These are phyloP conservation scores for Drosophila paulistorum DNA, from an alignment of 1,140 invertebrate genomes.

Conservation along the genomic window DNA sequence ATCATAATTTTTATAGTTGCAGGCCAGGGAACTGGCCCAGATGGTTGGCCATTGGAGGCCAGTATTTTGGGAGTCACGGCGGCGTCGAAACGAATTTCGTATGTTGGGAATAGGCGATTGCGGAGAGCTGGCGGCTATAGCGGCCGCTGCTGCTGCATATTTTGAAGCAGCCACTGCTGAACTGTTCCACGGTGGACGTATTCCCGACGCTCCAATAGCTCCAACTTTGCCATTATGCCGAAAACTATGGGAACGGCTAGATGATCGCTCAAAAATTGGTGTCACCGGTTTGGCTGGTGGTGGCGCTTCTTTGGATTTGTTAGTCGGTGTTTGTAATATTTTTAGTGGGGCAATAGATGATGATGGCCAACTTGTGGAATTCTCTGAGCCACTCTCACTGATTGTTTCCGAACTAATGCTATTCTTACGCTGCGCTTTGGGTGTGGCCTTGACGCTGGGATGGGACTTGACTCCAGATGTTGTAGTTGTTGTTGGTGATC, in stretches of 20 bases:
- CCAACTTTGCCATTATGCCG: constrained; percentile 51
- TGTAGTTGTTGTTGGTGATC: constrained; percentile 5
- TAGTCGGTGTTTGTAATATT: constrained; percentile 25
- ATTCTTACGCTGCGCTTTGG: constrained; percentile 82
- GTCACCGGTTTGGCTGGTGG: constrained; percentile 29
- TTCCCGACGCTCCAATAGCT: constrained; percentile 27
- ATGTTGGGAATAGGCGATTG: constrained; percentile 55
- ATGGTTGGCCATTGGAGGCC: constrained; percentile 66
- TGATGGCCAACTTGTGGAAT: constrained; percentile 80
- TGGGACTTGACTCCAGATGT: constrained; percentile 23
- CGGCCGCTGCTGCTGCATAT: constrained; percentile 57
- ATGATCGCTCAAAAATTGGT: constrained; percentile 61
- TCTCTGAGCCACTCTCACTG: constrained; percentile 85
- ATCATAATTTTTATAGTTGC: constrained; percentile 79
- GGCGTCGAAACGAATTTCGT: constrained; percentile 69
- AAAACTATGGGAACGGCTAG: constrained; percentile 58
- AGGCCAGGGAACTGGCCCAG: constrained; percentile 70
- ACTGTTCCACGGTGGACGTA: constrained; percentile 84
- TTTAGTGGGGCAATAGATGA: constrained; percentile 26
- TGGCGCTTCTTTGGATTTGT: constrained; percentile 50
- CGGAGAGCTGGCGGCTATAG: constrained; percentile 51
- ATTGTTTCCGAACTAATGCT: constrained; percentile 85
- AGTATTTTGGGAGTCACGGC: constrained; percentile 67
- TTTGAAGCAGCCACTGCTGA: constrained; percentile 71
- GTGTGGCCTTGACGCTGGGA: constrained; percentile 29